Evolutionary conservation across 2,797 vertebrate species (phyloP), one percentile per base, ranked within the genome.

Genomic region (Semotilus atromaculatus): DNA sequence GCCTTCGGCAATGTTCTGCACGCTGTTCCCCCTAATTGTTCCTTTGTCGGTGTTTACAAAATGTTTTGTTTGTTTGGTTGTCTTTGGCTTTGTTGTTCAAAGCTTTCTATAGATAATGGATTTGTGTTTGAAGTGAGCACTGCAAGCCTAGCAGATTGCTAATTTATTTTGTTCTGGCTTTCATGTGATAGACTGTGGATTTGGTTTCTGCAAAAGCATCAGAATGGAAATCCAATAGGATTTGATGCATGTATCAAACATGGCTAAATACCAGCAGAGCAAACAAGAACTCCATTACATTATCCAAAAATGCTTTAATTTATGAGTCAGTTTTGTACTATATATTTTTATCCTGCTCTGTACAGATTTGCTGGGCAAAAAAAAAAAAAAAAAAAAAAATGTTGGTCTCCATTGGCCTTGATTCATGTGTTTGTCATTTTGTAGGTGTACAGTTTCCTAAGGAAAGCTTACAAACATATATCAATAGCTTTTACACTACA

Each of bases 51-150:
- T 38, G 75, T 83, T 75, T 84, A 80, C 73, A 85, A 67, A 87
- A 81, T 87, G 86, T 82, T 83, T 80, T 64, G 67, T 84, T 84
- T 86, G 76, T 80, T 83, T 68, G 29, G 36, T 80, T 19, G 77
- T 80, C 76, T 83, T 82, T 67, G 58, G 76, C 81, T 86, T 80
- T 84, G 68, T 84, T 87, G 58, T 87, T 87, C 82, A 87, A 84
- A 87, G 81, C 86, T 23, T 66, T 67, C 64, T 80, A 68, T 80
- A 60, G 78, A 58, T 83, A 80, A 83, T 83, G 78, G 60, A 73
- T 80, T 84, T 66, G 85, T 84, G 86, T 87, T 83, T 83, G 76
- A 86, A 80, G 86, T 80, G 68, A 74, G 70, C 23, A 43, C 16
- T 18, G 34, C 53, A 38, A 84, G 81, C 66, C 16, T 48, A 74